phyloP scores from a whole-genome alignment of 2,113 vertebrate species.

The Callospermophilus lateralis region DNA sequence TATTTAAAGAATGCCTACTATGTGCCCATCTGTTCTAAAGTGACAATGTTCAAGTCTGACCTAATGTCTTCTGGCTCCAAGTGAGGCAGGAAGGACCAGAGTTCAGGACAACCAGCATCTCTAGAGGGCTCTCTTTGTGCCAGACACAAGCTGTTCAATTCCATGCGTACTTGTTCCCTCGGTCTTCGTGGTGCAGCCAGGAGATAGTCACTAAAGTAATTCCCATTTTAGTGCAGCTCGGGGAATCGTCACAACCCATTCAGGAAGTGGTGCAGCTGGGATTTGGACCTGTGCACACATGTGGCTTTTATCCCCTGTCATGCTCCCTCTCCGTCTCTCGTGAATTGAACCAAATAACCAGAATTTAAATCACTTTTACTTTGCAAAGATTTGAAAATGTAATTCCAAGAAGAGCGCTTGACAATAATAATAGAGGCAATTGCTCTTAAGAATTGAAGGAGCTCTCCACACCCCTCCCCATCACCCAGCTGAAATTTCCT shows the following conservation, averaged over 20 bases:
- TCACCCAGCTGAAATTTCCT: neutral
- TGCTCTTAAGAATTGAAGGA: conserved; percentile 40
- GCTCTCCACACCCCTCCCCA: neutral
- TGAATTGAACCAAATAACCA: conserved; percentile 1
- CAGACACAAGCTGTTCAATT: neutral
- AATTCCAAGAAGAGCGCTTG: conserved; percentile 38
- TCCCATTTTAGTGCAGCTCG: neutral
- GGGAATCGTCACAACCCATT: neutral
- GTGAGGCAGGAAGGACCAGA: neutral
- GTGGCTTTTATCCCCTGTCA: neutral
- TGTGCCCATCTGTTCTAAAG: neutral
- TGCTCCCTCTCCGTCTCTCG: neutral
- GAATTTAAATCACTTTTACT: conserved; percentile 47
- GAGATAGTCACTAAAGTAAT: neutral
- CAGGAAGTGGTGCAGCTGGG: neutral
- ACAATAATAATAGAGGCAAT: neutral
- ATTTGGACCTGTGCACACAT: neutral
- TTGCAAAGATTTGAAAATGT: neutral
- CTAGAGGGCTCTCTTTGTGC: neutral
- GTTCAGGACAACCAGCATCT: neutral
- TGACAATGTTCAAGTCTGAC: neutral
- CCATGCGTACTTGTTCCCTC: neutral
- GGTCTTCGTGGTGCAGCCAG: neutral
- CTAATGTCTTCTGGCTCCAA: neutral
- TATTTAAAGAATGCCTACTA: neutral